These are phyloP conservation scores for Oncorhynchus gorbuscha DNA, from an alignment of 2,113 vertebrate species.

Conservation along the genomic window DNA sequence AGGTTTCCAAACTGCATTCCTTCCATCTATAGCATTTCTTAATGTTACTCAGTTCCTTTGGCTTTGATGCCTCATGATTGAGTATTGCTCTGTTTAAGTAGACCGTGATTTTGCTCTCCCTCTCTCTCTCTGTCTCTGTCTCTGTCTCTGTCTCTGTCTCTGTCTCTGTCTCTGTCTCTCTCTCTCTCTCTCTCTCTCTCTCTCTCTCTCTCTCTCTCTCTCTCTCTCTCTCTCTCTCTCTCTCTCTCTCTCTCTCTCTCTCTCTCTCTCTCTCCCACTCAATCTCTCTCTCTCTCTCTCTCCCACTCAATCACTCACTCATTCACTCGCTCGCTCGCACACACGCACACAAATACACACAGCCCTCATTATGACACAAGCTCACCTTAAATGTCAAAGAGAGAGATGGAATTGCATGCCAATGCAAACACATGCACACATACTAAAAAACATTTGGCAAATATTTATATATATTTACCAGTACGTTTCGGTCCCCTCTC, in stretches of 20 bases:
- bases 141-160: too few relatives aligned
- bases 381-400: background rate
- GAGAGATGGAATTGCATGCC: background rate
- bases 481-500: slow-evolving; percentile 74
- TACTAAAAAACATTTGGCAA: slow-evolving; percentile 40
- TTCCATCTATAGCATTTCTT: too few relatives aligned
- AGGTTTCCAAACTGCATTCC: too few relatives aligned
- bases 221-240: slow-evolving; percentile 68
- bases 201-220: slow-evolving; percentile 34
- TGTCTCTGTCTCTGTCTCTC: too few relatives aligned
- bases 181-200: too few relatives aligned
- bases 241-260: slow-evolving; percentile 74
- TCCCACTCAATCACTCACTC: slow-evolving; percentile 65
- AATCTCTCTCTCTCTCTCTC: slow-evolving; percentile 73
- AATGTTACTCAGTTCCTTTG: too few relatives aligned
- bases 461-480: slow-evolving; percentile 78
- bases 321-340: slow-evolving; percentile 66
- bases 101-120: too few relatives aligned
- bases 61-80: too few relatives aligned
- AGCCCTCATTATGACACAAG: background rate
- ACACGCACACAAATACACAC: slow-evolving; percentile 31
- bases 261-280: slow-evolving; percentile 66
- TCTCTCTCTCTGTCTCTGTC: too few relatives aligned
- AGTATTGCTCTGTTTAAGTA: too few relatives aligned
- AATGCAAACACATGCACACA: slow-evolving; percentile 1